Conservation (phyloP, 2,797 vertebrate species). For the Notolepis coatsorum region DNA sequence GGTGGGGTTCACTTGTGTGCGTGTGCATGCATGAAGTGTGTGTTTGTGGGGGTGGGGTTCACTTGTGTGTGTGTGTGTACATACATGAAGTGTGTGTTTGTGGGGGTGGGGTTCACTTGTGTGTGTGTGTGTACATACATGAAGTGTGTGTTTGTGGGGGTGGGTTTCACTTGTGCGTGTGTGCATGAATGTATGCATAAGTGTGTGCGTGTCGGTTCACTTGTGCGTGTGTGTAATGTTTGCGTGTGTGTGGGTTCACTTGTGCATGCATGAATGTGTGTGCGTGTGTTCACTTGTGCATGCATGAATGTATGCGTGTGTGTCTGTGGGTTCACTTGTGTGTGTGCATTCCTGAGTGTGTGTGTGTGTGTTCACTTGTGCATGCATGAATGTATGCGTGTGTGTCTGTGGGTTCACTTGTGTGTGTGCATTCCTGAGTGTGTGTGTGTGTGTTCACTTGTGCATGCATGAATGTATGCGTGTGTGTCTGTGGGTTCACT, state of each 20-base stretch:
- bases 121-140: conserved; percentile 7
- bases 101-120: conserved; percentile 8
- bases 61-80: conserved; percentile 7
- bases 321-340: conserved; percentile 10
- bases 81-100: neutral
- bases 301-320: too few species aligned
- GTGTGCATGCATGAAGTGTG: too few species aligned
- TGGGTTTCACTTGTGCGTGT: neutral
- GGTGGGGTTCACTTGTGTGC: too few species aligned
- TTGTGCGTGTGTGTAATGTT: conserved; percentile 64
- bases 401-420: neutral
- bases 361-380: too few species aligned
- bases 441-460: neutral
- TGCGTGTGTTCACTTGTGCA: too few species aligned
- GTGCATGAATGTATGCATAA: conserved; percentile 11
- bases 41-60: too few species aligned
- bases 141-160: neutral
- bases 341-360: neutral
- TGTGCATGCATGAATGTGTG: neutral
- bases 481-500: neutral
- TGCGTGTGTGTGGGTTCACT: conserved; percentile 9
- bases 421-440: neutral
- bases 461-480: too few species aligned
- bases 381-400: neutral
- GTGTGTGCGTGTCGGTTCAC: neutral